Percentiles rank a stretch among this genome's conserved stretches.
phyloP scores from a whole-genome alignment of 2,113 vertebrate species.

The Mormoops blainvillei region DNA sequence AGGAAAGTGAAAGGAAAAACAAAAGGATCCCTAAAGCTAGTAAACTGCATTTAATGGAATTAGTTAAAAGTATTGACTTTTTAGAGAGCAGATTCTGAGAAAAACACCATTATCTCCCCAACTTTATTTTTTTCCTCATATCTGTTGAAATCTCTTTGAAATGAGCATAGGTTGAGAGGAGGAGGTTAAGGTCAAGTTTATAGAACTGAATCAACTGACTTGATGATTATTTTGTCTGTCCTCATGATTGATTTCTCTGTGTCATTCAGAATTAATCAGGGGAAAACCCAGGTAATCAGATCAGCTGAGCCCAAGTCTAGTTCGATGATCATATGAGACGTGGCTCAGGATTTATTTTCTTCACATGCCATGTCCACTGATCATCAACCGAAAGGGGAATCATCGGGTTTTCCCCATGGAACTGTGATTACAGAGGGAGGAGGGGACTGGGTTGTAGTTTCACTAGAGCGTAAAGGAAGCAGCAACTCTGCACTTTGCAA shows the following conservation, averaged over 20 bases:
- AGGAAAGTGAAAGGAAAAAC: background rate
- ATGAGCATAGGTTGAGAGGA: background rate
- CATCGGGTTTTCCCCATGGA: background rate
- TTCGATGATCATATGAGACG: slow-evolving; percentile 27
- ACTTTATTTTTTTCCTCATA: background rate
- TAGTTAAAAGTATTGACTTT: background rate
- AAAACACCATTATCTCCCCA: background rate
- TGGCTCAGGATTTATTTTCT: slow-evolving; percentile 54
- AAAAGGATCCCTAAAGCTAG: background rate
- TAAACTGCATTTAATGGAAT: background rate
- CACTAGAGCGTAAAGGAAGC: background rate
- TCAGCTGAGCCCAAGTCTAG: slow-evolving; percentile 37
- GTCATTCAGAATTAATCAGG: slow-evolving; percentile 64
- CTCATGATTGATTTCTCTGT: slow-evolving; percentile 62
- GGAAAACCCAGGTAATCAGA: slow-evolving; percentile 57
- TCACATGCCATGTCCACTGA: slow-evolving; percentile 56
- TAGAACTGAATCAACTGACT: slow-evolving; percentile 40
- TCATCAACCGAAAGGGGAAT: slow-evolving; percentile 9
- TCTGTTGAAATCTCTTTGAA: slow-evolving; percentile 22
- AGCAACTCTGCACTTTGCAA: background rate
- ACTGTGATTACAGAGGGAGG: background rate
- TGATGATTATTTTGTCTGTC: slow-evolving; percentile 62
- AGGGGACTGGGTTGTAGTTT: background rate
- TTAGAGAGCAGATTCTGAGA: background rate
- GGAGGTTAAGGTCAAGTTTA: slow-evolving; percentile 62